Base-by-base conservation (phyloP, 2,888 invertebrate species). In the Standfussiana lucernea region DNA sequence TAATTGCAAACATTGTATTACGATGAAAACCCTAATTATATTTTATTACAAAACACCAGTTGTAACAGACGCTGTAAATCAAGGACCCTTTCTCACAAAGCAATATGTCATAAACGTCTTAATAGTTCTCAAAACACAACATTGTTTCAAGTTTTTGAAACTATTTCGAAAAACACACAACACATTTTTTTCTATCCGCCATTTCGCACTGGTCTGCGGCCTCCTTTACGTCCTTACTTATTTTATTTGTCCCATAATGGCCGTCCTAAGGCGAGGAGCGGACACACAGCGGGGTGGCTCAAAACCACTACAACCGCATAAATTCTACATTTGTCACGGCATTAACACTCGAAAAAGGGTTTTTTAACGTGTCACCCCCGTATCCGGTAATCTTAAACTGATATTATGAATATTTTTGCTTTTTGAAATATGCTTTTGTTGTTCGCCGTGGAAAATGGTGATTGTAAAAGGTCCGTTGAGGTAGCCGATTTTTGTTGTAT, bases 271-370 rank as follows among this genome's bases (percentile, higher is more conserved):
- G 88, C 89, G 86, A 85, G 89, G 88, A 88, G 88, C 90, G 85
- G 89, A 85, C 89, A 89, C 95, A 77, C 96, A 93, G 96, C 95
- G 93, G 96, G 96, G 92, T 83, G 90, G 88, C 93, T 79, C 80
- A 90, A 91, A 91, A 85, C 94, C 94, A 93, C 94, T 94, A 92
- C 93, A 91, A 88, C 91, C 94, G 96, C 95, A 96, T 96, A 96
- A 96, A 96, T 96, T 95, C 93, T 88, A 93, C 95, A 96, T 96
- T 96, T 96, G 96, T 96, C 96, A 96, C 96, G 96, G 96, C 93
- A 96, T 96, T 96, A 96, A 96, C 96, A 95, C 96, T 95, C 93
- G 90, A 95, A 88, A 95, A 94, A 95, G 93, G 95, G 96, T 94
- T 94, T 96, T 95, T 95, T 96, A 95, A 96, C 95, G 93, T 95